Percentiles rank a stretch among this genome's conserved stretches.
These are phyloP conservation scores for Orthosia cruda DNA, from an alignment of 2,888 invertebrate genomes.

Conservation along the genomic window DNA sequence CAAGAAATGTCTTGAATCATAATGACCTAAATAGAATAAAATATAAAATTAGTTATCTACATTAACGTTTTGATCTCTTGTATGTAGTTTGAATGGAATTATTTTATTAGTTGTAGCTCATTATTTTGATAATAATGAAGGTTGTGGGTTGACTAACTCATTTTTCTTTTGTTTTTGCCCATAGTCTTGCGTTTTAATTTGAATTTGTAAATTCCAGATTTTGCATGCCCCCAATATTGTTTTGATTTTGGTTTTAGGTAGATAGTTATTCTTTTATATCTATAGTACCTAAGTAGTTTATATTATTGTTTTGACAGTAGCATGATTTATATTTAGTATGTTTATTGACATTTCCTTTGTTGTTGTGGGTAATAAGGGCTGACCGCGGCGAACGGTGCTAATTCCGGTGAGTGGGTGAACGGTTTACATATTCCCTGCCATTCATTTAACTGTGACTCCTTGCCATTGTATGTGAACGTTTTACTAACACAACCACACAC, in stretches of 20 bases:
- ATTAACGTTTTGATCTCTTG: slow-evolving; percentile 22
- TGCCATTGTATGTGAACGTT: slow-evolving; percentile 78
- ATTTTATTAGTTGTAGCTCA: slow-evolving; percentile 23
- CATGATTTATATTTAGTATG: slow-evolving; percentile 75
- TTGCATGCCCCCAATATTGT: slow-evolving; percentile 67
- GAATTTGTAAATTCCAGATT: slow-evolving; percentile 53
- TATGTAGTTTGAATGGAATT: slow-evolving; percentile 39
- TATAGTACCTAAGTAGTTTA: slow-evolving; percentile 41
- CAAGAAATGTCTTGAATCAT: neutral
- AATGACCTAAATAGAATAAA: slow-evolving; percentile 5
- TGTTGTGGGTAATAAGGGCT: slow-evolving; percentile 89
- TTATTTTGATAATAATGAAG: slow-evolving; percentile 42
- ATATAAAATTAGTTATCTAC: slow-evolving; percentile 12
- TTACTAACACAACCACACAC: slow-evolving; percentile 69
- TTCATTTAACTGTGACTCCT: slow-evolving; percentile 72
- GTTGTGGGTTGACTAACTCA: slow-evolving; percentile 67
- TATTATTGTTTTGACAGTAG: slow-evolving; percentile 58
- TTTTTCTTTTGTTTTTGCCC: slow-evolving; percentile 66
- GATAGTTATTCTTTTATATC: slow-evolving; percentile 27
- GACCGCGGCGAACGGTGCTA: slow-evolving; percentile 83
- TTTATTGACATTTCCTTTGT: slow-evolving; percentile 81
- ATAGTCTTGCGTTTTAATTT: slow-evolving; percentile 63
- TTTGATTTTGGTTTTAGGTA: slow-evolving; percentile 46
- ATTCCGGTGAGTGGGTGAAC: slow-evolving; percentile 88
- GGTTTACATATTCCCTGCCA: slow-evolving; percentile 79